These are phyloP conservation scores for Campylomormyrus numenius DNA, from an alignment of 2,113 vertebrate genomes.

Conservation along the genomic window DNA sequence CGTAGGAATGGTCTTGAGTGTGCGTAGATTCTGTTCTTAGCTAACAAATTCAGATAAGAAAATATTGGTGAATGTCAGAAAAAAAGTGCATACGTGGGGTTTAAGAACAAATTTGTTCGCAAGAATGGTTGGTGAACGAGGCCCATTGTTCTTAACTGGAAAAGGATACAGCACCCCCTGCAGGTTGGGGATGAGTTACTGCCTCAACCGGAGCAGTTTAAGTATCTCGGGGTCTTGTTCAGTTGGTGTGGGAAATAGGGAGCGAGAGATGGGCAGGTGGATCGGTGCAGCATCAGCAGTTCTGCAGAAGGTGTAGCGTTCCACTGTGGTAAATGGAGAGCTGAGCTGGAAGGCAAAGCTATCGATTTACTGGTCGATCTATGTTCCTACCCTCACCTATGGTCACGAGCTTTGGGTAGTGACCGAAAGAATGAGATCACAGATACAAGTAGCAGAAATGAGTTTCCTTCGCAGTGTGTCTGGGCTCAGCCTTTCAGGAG, in stretches of 20 bases:
- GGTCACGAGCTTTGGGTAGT: background rate
- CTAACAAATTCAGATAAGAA: too few relatives aligned
- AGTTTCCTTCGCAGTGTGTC: background rate
- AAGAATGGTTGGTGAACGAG: too few relatives aligned
- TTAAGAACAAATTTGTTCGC: too few relatives aligned
- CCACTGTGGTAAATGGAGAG: background rate
- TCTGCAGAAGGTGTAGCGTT: background rate
- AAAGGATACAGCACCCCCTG: background rate
- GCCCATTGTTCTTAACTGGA: background rate
- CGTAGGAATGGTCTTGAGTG: too few relatives aligned
- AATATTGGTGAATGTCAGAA: too few relatives aligned
- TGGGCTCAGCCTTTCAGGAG: background rate
- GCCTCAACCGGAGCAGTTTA: background rate
- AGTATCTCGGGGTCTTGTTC: background rate
- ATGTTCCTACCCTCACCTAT: background rate
- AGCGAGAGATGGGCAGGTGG: background rate
- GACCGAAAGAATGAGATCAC: background rate
- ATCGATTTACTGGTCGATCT: background rate
- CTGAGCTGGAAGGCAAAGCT: background rate
- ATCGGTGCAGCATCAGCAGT: background rate
- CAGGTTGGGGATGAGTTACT: background rate
- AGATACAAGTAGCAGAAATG: background rate
- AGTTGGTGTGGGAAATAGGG: background rate
- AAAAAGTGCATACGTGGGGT: too few relatives aligned
- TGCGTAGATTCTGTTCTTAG: too few relatives aligned